Evolutionary conservation across 2,888 invertebrate species (phyloP).

Genomic region (Agonopterix heracliana): DNA sequence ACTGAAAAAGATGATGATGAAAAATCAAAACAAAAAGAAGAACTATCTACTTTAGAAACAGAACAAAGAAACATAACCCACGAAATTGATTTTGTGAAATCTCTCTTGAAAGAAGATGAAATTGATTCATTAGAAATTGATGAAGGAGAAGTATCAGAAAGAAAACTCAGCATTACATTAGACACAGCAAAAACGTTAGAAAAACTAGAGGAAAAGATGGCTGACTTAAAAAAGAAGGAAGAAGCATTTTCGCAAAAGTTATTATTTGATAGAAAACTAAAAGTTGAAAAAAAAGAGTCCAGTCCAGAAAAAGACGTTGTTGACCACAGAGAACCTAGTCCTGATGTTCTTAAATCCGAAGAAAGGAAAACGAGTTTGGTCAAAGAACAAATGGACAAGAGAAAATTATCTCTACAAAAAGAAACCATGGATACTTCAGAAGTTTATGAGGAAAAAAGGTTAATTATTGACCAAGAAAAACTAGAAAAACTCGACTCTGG

Average conservation of each 20-base stretch:
- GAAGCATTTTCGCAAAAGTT: conserved; percentile 22
- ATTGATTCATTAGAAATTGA: neutral
- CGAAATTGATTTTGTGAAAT: neutral
- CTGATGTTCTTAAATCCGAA: conserved; percentile 6
- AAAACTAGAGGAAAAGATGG: conserved; percentile 64
- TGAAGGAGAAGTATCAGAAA: conserved; percentile 21
- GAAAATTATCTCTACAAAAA: no score
- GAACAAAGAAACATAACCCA: neutral
- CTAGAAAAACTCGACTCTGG: neutral
- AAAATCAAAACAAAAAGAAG: conserved; percentile 1
- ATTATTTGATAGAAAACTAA: conserved; percentile 25
- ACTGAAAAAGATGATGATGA: conserved; percentile 11
- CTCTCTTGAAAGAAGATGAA: neutral
- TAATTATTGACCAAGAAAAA: neutral
- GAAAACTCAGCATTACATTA: conserved; percentile 39
- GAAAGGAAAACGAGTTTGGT: neutral
- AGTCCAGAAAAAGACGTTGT: conserved; percentile 35
- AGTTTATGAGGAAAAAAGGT: neutral
- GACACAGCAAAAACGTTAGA: conserved; percentile 62
- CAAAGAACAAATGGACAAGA: no score
- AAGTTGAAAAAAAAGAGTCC: conserved; percentile 38
- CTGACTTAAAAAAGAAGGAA: conserved; percentile 51
- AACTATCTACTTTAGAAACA: conserved; percentile 7
- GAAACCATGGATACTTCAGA: no score
- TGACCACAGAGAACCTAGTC: conserved; percentile 17